Evolutionary conservation across 2,797 vertebrate genomes (phyloP), one percentile per base, ranked within the genome.

Genomic region (Pelodytes ibericus): DNA sequence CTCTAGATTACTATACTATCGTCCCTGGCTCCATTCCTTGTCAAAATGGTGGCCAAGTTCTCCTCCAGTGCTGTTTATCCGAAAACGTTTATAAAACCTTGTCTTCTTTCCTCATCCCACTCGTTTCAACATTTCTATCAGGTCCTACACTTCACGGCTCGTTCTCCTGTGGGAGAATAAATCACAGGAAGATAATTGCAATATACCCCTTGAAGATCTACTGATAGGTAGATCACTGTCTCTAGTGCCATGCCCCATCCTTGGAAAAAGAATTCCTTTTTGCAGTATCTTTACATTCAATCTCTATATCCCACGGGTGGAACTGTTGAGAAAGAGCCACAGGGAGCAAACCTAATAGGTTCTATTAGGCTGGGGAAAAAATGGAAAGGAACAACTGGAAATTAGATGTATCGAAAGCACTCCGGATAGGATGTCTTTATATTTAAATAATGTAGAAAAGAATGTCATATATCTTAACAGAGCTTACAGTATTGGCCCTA

Each of bases 1-100:
- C 26, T 53, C 6, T 16, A 47, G 33, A 77, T 77, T 77, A 67
- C 68, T 65, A 22, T 36, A 59, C 51, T 31, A 56, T 56, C 67
- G 33, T 20, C 5, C 16, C 30, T 71, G 75, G 49, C 74, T 70
- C 41, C 0, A 4, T 22, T 77, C 22, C 44, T 51, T 13, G 6
- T 30, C 8, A 6, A 24, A 44, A 8, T 18, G 15, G 29, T 24
- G 31, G 67, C 49, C 26, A 59, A 18, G 29, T 29, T 49, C 2
- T 66, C 29, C 53, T 51, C 24, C 22, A 39, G 69, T 29, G 57
- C 33, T 59, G 27, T 63, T 30, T 20, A 41, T 15, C 20, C 27
- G 13, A 56, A 16, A 15, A 51, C 30, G 22, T 30, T 30, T 41
- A 22, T 49, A 3, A 60, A 31, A 18, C 31, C 56, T 57, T 58